Percentiles rank a stretch among this genome's conserved stretches.
These are phyloP conservation scores for Phyllostomus hastatus DNA, from an alignment of 2,113 vertebrate species.

Conservation along the genomic window DNA sequence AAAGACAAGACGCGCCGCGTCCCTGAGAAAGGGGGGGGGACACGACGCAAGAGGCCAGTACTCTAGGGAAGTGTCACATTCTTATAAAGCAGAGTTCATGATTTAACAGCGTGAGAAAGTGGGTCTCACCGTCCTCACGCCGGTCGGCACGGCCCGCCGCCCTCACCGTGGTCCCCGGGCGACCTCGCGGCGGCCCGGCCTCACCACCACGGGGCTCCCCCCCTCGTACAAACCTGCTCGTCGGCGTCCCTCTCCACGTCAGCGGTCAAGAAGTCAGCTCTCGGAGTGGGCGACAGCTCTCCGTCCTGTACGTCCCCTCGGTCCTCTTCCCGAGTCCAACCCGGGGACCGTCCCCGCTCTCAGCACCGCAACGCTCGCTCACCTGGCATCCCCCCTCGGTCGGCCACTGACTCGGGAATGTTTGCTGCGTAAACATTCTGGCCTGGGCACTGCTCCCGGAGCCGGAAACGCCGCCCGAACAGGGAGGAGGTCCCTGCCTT, in stretches of 20 bases:
- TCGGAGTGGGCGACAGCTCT: too few relatives aligned
- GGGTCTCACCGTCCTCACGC: too few relatives aligned
- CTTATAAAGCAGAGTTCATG: accelerated
- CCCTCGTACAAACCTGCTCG: too few relatives aligned
- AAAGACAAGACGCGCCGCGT: accelerated
- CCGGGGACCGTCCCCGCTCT: neutral
- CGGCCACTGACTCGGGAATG: accelerated
- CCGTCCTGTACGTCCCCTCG: accelerated
- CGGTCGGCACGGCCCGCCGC: neutral
- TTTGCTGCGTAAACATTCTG: too few relatives aligned
- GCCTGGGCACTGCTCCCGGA: neutral
- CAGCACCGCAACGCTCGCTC: accelerated
- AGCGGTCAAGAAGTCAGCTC: too few relatives aligned
- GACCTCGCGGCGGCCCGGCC: too few relatives aligned
- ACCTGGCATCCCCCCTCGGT: too few relatives aligned
- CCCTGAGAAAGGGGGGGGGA: accelerated
- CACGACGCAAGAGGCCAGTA: accelerated
- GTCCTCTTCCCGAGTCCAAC: accelerated
- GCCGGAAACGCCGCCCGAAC: neutral
- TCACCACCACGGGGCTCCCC: too few relatives aligned
- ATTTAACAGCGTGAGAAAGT: too few relatives aligned
- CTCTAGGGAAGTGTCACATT: accelerated
- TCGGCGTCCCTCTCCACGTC: accelerated
- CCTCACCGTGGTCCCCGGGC: too few relatives aligned
- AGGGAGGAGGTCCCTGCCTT: neutral